phyloP scores from a whole-genome alignment of 1,140 invertebrate genomes.

The Conus ventricosus region DNA sequence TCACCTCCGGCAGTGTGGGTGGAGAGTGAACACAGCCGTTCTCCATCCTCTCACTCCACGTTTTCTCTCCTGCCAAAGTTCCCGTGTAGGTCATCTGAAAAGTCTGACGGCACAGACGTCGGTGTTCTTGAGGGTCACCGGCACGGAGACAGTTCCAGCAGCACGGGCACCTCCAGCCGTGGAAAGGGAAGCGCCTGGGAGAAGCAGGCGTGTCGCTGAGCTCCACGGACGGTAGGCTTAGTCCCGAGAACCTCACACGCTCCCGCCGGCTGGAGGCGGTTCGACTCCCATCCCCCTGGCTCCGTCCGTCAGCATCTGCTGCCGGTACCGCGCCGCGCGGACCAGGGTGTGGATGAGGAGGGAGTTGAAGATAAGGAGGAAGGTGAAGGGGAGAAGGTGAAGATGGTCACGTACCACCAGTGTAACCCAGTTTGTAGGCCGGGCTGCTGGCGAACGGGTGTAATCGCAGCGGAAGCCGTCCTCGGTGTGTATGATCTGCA shows the following conservation, averaged over 20 bases:
- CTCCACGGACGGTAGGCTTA: too few species aligned
- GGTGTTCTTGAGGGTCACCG: too few species aligned
- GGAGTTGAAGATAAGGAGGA: constrained; percentile 83
- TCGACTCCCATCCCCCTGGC: neutral
- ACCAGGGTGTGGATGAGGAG: constrained; percentile 83
- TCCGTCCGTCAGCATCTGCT: constrained; percentile 74
- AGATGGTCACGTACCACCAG: constrained; percentile 81
- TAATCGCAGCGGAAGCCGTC: constrained; percentile 59
- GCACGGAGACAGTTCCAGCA: neutral
- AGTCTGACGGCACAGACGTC: too few species aligned
- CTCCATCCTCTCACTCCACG: too few species aligned
- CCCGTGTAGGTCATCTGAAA: too few species aligned
- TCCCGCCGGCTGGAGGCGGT: neutral
- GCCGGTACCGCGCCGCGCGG: constrained; percentile 76
- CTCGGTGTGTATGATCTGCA: constrained; percentile 55
- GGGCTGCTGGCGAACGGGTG: constrained; percentile 70
- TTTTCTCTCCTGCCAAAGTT: neutral
- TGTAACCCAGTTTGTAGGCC: constrained; percentile 80
- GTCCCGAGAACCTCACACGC: neutral
- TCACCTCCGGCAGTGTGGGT: neutral
- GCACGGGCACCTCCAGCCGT: too few species aligned
- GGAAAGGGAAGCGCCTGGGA: too few species aligned
- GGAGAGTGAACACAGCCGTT: too few species aligned
- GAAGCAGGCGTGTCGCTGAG: too few species aligned
- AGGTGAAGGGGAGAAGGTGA: constrained; percentile 81